Base-by-base conservation (phyloP, 2,888 invertebrate genomes). In the Romanomermis culicivorax region DNA sequence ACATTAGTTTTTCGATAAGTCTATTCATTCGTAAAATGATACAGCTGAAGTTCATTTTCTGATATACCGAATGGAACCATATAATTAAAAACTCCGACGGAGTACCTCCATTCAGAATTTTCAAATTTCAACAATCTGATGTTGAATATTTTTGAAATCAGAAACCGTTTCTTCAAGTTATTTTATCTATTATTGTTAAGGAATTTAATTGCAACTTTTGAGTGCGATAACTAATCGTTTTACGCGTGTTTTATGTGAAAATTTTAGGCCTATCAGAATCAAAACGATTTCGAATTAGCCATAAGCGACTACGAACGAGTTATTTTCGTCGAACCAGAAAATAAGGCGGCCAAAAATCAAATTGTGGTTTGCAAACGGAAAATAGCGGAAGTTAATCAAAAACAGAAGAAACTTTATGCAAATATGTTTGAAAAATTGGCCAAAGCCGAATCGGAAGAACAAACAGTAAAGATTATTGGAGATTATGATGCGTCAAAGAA, bases 381-480 rank as follows among this genome's bases (percentile, higher is more conserved):
- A 58, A 75, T 88, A 23, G 81, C 81, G 68, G 79, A 82, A 61
- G 80, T 83, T 64, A 76, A 80, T 60, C 77, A 79, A 55, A 80
- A 79, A 57, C 88, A 91, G 70, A 87, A 83, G 74, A 78, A 81
- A 67, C 76, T 86, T 36, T 95, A 87, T 71, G 82, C 82, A 17
- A 87, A 86, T 71, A 89, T 95, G 86, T 95, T 95, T 72, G 81
- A 85, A 63, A 88, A 86, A 72, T 83, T 36, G 36, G 36, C 36
- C 17, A 36, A 36, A 17, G 36, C 17, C 11, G 36, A 36, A 17
- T 17, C 7, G 36, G 17, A 36, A 17, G 36, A 36, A 36, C 36
- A 36, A 17, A 7, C 17, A 17, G 36, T 36, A 17, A n/a, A n/a
- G n/a, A n/a, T n/a, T n/a, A n/a, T n/a, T n/a, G n/a, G n/a, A n/a